phyloP scores from a whole-genome alignment of 1,140 invertebrate species.

The Brachionus asplanchnoidis region DNA sequence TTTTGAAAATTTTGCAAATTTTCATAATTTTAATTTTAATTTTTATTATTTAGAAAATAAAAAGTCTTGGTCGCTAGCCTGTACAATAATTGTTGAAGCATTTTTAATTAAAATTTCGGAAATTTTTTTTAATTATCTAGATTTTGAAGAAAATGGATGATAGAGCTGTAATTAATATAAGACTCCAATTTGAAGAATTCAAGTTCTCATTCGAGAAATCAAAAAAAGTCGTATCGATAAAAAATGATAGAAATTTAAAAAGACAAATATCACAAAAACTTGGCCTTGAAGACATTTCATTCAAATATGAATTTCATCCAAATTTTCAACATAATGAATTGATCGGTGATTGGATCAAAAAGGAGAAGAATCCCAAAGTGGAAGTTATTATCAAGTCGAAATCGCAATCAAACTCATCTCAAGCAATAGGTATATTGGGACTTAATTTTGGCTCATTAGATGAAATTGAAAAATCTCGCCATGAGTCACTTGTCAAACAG shows the following conservation, averaged over 20 bases:
- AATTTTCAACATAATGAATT: neutral
- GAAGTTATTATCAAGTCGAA: neutral
- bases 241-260: neutral
- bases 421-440: neutral
- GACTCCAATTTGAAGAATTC: neutral
- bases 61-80: neutral
- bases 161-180: too few species aligned
- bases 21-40: neutral
- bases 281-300: neutral
- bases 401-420: neutral
- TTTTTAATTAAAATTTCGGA: neutral
- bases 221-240: neutral
- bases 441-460: neutral
- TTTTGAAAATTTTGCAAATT: neutral
- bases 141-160: neutral
- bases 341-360: neutral
- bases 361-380: neutral
- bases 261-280: neutral
- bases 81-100: neutral
- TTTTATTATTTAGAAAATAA: neutral
- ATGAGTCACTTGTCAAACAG: neutral
- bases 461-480: neutral
- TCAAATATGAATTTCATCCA: neutral
- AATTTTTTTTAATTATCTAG: neutral
- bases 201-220: neutral